Percentiles rank a stretch among this genome's conserved stretches.
phyloP scores from a whole-genome alignment of 2,113 vertebrate species.

The Otis tarda region DNA sequence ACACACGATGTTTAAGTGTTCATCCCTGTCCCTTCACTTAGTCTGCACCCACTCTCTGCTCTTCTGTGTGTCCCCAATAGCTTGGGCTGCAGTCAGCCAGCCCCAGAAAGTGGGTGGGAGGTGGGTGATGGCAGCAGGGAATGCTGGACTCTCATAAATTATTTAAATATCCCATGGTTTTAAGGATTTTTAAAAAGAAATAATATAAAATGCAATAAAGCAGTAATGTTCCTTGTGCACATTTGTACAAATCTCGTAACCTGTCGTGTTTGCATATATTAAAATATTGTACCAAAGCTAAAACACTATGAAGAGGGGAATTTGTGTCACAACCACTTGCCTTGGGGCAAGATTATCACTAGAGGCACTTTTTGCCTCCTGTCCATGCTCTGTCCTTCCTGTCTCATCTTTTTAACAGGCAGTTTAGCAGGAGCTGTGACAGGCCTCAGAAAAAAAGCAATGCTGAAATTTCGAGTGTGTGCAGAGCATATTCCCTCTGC shows the following conservation, averaged over 20 bases:
- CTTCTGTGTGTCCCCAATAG: accelerated
- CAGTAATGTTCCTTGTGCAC: neutral
- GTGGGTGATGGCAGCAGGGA: neutral
- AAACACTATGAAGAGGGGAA: neutral
- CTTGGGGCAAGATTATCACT: neutral
- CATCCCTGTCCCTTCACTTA: neutral
- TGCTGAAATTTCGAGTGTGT: neutral
- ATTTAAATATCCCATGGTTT: neutral
- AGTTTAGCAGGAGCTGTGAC: no score
- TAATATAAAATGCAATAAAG: neutral
- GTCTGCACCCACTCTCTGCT: neutral
- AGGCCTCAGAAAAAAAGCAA: neutral
- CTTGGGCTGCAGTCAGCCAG: neutral
- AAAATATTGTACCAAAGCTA: neutral
- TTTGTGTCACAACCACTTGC: neutral
- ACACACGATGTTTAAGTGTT: accelerated
- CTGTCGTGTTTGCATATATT: neutral
- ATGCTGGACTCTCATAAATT: neutral
- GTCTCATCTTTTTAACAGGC: neutral
- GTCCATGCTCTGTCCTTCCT: neutral
- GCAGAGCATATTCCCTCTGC: neutral
- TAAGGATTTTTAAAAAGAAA: neutral
- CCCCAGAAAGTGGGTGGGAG: neutral
- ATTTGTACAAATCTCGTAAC: neutral
- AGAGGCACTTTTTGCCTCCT: neutral